Conservation (phyloP, 2,888 invertebrate species). For the Hoplodrina blanda region DNA sequence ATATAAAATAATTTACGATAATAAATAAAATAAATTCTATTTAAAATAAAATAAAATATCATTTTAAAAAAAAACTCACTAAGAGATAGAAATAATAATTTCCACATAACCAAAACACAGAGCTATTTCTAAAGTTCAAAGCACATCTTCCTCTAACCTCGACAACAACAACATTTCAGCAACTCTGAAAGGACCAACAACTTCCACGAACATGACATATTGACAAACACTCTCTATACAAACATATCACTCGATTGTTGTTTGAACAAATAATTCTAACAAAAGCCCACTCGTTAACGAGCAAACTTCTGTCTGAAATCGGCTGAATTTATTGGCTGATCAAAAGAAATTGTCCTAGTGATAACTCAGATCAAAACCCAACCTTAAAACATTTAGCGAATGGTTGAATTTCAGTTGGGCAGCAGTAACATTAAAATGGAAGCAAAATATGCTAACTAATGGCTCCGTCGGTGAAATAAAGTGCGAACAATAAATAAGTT, state of each 20-base stretch:
- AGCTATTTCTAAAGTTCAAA: conserved; percentile 5
- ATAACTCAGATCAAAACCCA: conserved; percentile 15
- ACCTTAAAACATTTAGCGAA: neutral
- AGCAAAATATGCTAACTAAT: conserved; percentile 62
- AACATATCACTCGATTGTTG: conserved; percentile 50
- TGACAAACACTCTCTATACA: conserved; percentile 46
- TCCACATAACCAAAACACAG: neutral
- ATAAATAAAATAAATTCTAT: no score
- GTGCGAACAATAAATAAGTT: conserved; percentile 55
- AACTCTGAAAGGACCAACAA: conserved; percentile 26
- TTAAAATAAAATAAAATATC: no score
- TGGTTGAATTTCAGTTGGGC: conserved; percentile 26
- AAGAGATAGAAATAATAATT: neutral
- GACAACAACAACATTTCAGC: conserved; percentile 29
- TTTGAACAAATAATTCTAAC: conserved; percentile 62
- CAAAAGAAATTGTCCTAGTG: conserved; percentile 62
- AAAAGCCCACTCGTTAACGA: conserved; percentile 62
- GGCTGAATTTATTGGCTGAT: conserved; percentile 64
- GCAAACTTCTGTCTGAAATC: conserved; percentile 61
- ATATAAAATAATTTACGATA: no score
- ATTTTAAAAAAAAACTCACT: neutral
- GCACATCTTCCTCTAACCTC: neutral
- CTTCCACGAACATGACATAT: conserved; percentile 38
- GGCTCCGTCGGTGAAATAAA: conserved; percentile 55
- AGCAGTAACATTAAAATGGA: conserved; percentile 51